These are phyloP conservation scores for Trichonephila inaurata DNA, from an alignment of 1,140 invertebrate species.

Conservation along the genomic window DNA sequence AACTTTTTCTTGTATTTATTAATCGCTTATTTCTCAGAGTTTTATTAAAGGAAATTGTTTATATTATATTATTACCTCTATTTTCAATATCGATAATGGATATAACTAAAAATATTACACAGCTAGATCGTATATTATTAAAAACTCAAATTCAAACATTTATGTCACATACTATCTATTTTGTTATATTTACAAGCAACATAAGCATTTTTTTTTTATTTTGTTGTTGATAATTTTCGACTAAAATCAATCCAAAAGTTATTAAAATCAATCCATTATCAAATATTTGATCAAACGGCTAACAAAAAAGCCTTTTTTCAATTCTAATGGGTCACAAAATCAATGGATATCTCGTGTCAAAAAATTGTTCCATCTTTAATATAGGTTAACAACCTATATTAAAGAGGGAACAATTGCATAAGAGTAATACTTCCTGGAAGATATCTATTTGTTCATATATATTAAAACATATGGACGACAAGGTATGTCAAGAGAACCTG, in stretches of 20 bases:
- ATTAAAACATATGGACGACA: constrained; percentile 5
- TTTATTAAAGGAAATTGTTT: no score
- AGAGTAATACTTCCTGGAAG: not conserved
- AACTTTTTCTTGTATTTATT: no score
- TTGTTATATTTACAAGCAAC: no score
- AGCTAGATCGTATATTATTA: no score
- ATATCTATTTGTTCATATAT: not conserved
- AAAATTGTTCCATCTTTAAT: not conserved
- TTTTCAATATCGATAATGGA: no score
- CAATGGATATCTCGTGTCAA: not conserved
- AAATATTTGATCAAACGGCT: not conserved
- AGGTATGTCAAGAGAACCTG: not conserved
- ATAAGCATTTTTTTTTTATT: not conserved
- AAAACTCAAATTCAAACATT: no score
- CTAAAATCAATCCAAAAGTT: not conserved
- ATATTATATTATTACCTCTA: no score
- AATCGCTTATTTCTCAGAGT: no score
- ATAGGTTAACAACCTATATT: constrained; percentile 24
- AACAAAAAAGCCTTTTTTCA: not conserved
- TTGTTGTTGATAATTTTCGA: not conserved
- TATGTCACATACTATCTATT: no score
- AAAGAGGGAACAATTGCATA: not conserved
- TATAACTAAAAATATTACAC: no score
- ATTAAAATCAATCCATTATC: no score
- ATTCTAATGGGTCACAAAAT: not conserved